phyloP scores from a whole-genome alignment of 2,113 vertebrate genomes.

The Desmodus rotundus region DNA sequence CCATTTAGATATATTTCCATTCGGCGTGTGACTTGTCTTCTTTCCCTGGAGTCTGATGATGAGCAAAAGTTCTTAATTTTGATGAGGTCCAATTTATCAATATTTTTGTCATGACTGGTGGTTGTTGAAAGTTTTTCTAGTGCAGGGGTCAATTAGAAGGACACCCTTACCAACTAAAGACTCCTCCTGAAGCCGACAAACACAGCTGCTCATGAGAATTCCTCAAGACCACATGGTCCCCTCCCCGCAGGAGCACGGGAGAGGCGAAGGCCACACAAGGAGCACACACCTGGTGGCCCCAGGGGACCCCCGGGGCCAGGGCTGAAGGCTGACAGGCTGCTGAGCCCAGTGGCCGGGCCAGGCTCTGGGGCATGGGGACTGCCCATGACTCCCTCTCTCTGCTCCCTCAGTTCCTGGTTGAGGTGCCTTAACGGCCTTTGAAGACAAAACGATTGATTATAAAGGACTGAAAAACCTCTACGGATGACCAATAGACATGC shows the following conservation, averaged over 20 bases:
- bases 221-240: rapidly evolving
- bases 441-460: not conserved
- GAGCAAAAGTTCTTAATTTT: not conserved
- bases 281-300: rapidly evolving
- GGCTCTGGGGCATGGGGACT: no score
- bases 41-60: not conserved
- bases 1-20: not conserved
- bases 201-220: not conserved
- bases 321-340: rapidly evolving
- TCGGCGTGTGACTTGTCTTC: not conserved
- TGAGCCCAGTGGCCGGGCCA: not conserved
- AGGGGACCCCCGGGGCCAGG: no score
- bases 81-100: not conserved
- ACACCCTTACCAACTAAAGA: not conserved
- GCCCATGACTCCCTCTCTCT: rapidly evolving
- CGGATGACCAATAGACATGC: not conserved
- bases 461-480: not conserved
- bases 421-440: not conserved
- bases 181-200: not conserved
- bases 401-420: not conserved
- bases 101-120: not conserved
- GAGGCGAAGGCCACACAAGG: rapidly evolving
- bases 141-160: not conserved
- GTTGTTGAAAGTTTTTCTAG: not conserved
- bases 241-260: no score